Percentiles rank a stretch among this genome's conserved stretches.
Evolutionary conservation across 2,113 vertebrate species (phyloP).

Genomic region (Vimba vimba): DNA sequence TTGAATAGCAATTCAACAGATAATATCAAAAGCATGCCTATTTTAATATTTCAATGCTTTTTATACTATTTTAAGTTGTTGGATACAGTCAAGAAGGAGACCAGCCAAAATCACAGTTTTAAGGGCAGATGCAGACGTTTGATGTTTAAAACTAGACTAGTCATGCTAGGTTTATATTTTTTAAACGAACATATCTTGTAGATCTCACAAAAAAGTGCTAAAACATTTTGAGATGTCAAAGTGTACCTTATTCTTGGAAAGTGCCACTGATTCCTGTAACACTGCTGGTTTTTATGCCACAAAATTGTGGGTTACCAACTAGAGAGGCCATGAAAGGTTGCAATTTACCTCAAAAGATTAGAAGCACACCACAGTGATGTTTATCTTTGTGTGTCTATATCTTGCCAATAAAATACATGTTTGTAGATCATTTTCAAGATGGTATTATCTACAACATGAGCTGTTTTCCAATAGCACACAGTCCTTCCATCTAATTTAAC

Average conservation of each 20-base stretch:
- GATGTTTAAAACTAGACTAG: neutral
- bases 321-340: slow-evolving; percentile 42
- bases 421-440: neutral
- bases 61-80: neutral
- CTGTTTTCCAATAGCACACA: neutral
- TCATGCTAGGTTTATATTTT: neutral
- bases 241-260: neutral
- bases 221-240: neutral
- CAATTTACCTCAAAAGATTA: slow-evolving; percentile 16
- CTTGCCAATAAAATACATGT: neutral
- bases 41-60: too few relatives aligned
- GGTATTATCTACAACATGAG: neutral
- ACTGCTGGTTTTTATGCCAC: slow-evolving; percentile 47
- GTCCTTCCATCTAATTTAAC: slow-evolving; percentile 14
- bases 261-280: slow-evolving; percentile 8
- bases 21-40: neutral
- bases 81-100: neutral
- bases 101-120: too few relatives aligned
- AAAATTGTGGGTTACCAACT: slow-evolving; percentile 44
- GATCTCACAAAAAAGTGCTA: neutral
- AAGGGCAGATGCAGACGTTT: neutral
- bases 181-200: neutral
- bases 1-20: neutral
- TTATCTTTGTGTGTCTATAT: neutral
- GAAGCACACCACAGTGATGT: slow-evolving; percentile 32